Base-by-base conservation (phyloP, 2,888 invertebrate species). In the Cremastinae sp. region DNA sequence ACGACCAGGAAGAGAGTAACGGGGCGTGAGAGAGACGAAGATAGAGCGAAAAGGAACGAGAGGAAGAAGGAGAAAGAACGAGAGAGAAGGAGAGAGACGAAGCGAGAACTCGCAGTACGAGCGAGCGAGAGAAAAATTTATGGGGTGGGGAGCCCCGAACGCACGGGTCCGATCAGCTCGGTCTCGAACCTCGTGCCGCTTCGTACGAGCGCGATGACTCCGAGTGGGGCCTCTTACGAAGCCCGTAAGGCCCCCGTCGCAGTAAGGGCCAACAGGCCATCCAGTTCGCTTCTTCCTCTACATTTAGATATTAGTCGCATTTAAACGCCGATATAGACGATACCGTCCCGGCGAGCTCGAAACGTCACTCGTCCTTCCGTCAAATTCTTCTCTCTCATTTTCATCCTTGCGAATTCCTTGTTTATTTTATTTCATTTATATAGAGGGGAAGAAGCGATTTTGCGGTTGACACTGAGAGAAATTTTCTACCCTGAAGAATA, bases 251-350 rank as follows among this genome's bases (percentile, higher is more conserved):
- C 88, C 86, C 87, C 85, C 70, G 61, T 82, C 86, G 82, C 89
- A 89, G 89, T 89, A 87, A 87, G 88, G 89, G 88, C 88, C 88
- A 83, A 87, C 85, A 87, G 87, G 87, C 86, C 89, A 88, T 86
- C 85, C 86, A 88, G 89, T 86, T 86, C 88, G 86, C 86, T 88
- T 84, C 87, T 80, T 87, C 83, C 85, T 83, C 86, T 87, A 86
- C 87, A 88, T 88, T 86, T 86, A 86, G 84, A 85, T 85, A 86
- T 87, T 85, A 86, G 88, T 86, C 82, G 83, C 80, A 84, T 83
- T 84, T 82, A 80, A 80, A 83, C 84, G 84, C 83, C 82, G 80
- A 81, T 80, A 83, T 80, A 81, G 79, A 77, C 81, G 82, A 78
- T 74, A 75, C 79, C 78, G 78, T 71, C 69, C 76, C 74, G 72